A percentile compares a stretch with the other conserved stretches of the same genome.
Conservation (phyloP, 2,888 invertebrate species). For the Catocala nupta region DNA sequence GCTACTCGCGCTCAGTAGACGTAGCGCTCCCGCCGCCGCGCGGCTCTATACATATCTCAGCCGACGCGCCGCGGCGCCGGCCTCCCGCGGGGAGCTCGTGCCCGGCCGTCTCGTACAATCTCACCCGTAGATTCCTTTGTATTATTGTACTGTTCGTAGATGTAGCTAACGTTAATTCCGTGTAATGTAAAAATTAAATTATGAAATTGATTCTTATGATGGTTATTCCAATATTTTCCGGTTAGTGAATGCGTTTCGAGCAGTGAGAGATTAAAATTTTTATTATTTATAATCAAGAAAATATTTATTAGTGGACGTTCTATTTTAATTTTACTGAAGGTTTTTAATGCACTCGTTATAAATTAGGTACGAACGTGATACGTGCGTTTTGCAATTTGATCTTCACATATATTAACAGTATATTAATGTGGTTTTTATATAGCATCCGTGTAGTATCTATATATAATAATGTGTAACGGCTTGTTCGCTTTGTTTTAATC, state of each 20-base stretch:
- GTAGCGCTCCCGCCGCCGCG: constrained; percentile 13
- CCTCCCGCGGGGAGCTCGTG: constrained; percentile 55
- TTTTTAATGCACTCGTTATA: constrained; percentile 51
- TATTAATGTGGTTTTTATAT: constrained; percentile 37
- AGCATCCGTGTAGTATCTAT: constrained; percentile 41
- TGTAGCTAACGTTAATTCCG: constrained; percentile 56
- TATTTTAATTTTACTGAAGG: constrained; percentile 14
- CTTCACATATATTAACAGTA: constrained; percentile 39
- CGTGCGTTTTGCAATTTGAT: constrained; percentile 25
- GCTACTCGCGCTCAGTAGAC: too few species aligned
- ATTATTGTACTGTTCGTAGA: constrained; percentile 58
- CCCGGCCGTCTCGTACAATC: constrained; percentile 57
- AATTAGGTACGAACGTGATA: constrained; percentile 51
- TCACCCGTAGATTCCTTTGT: constrained; percentile 61
- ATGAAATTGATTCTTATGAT: constrained; percentile 73
- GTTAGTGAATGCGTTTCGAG: constrained; percentile 71
- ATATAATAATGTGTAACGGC: constrained; percentile 37
- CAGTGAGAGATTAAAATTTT: constrained; percentile 46
- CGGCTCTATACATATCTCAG: constrained; percentile 52
- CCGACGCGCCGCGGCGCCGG: constrained; percentile 49
- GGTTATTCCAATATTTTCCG: constrained; percentile 75
- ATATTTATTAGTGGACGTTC: constrained; percentile 11
- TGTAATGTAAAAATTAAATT: constrained; percentile 52
- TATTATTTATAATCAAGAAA: constrained; percentile 41
- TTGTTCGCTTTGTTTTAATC: constrained; percentile 53